Evolutionary conservation across 2,113 vertebrate species (phyloP).

Genomic region (Thomomys bottae): DNA sequence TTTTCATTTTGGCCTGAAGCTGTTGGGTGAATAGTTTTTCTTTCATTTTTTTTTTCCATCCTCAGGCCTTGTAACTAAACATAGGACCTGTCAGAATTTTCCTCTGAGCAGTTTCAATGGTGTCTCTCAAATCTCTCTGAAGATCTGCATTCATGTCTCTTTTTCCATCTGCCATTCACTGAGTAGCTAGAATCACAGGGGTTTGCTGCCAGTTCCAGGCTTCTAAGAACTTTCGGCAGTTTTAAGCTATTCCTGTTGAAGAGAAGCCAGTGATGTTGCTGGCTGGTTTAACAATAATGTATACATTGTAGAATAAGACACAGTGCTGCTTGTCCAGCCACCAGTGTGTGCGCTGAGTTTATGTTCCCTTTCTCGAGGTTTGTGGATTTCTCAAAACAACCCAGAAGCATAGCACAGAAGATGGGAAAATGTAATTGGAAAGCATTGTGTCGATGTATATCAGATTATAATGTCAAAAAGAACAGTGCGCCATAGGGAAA

Average conservation of each 20-base stretch:
- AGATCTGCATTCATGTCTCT: background rate
- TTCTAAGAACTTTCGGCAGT: background rate
- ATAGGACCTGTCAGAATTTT: background rate
- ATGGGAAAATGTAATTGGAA: background rate
- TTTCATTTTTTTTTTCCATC: background rate
- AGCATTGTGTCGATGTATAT: background rate
- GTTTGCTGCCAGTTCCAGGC: no score
- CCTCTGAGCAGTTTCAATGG: background rate
- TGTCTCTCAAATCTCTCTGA: background rate
- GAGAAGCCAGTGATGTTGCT: background rate
- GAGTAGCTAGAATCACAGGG: background rate
- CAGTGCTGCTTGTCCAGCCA: background rate
- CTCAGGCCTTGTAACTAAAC: background rate
- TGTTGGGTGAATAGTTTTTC: background rate
- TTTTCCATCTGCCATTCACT: background rate
- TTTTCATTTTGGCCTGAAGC: no score
- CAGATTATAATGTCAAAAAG: background rate
- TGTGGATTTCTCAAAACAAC: background rate
- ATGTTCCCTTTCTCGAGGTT: background rate
- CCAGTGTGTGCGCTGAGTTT: background rate
- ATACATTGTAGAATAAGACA: background rate
- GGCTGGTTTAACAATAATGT: background rate
- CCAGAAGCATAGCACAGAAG: background rate
- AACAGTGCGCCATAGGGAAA: background rate
- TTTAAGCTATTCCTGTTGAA: background rate